Percentiles rank a stretch among this genome's conserved stretches.
Evolutionary conservation across 1,140 invertebrate genomes (phyloP).

Genomic region (Dermatophagoides farinae): DNA sequence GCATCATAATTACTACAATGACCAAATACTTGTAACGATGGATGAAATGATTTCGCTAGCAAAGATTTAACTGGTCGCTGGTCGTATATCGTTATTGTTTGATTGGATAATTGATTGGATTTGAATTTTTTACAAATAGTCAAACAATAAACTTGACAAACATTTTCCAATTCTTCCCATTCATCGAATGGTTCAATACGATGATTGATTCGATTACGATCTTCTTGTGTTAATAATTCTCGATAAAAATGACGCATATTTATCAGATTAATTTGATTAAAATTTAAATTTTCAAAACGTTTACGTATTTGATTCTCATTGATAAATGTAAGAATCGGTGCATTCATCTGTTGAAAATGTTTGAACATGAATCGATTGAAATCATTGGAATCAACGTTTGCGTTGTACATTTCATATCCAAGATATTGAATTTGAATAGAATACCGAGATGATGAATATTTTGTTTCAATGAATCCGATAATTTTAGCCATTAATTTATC

Average conservation of each 20-base stretch:
- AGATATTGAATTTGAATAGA: neutral
- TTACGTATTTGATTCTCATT: neutral
- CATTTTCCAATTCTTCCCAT: constrained; percentile 6
- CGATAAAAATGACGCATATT: constrained; percentile 4
- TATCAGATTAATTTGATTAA: constrained; percentile 1
- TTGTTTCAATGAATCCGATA: neutral
- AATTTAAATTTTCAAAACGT: neutral
- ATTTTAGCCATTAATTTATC: neutral
- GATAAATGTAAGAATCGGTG: neutral
- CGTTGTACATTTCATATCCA: constrained; percentile 1
- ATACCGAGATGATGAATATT: neutral
- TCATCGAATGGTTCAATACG: constrained; percentile 6
- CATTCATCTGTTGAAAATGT: neutral
- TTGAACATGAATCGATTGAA: neutral
- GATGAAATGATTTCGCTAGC: neutral
- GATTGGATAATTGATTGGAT: neutral
- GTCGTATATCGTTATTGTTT: neutral
- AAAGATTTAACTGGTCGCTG: neutral
- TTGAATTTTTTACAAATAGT: neutral
- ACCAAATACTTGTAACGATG: neutral
- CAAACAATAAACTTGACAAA: neutral
- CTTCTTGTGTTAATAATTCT: neutral
- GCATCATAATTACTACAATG: neutral
- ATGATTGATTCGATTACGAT: neutral
- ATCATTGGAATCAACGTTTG: neutral